Evolutionary conservation across 1,140 invertebrate genomes (phyloP), one percentile per base, ranked within the genome.

Genomic region (Teleogryllus occipitalis): DNA sequence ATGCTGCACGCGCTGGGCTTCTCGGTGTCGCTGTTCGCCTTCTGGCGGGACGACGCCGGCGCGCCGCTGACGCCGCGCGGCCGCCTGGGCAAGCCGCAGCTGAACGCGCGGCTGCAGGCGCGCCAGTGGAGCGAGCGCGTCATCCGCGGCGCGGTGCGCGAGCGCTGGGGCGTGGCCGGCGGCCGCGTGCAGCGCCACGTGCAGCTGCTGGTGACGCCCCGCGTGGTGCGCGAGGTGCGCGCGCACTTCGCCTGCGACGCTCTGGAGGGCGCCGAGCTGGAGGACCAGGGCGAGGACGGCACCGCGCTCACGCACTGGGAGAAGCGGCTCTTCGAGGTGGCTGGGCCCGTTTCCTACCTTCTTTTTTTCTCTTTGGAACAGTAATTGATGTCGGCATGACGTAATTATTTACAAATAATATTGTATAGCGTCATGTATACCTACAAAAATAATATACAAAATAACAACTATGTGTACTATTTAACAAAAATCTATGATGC

Each of bases 271-370:
- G 98, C 97, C 2, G 98, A 99, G 85, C 86, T 99, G 54, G 98
- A 99, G 88, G 96, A 99, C 87, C 98, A 99, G 88, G 97, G 97
- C 0, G 96, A 95, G 80, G 95, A 99, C 83, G 98, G 98, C 12
- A 99, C 98, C 0, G 94, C 95, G 0, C 87, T 99, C 12, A 99
- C 98, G 3, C 98, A 99, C 85, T 99, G 98, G 97, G 98, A 99
- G 86, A 99, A 99, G 84, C 87, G 98, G 78, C 92, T 99, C 10
- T 98, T 99, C 87, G 98, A 99, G 89, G 96, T 97, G 83, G n/a
- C n/a, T n/a, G n/a, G n/a, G n/a, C n/a, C n/a, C n/a, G n/a, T n/a
- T n/a, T n/a, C n/a, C n/a, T n/a, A n/a, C n/a, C n/a, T n/a, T n/a
- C n/a, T n/a, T n/a, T n/a, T n/a, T n/a, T n/a, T n/a, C n/a, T n/a